phyloP scores from a whole-genome alignment of 2,888 invertebrate genomes.

The Agonopterix heracliana region DNA sequence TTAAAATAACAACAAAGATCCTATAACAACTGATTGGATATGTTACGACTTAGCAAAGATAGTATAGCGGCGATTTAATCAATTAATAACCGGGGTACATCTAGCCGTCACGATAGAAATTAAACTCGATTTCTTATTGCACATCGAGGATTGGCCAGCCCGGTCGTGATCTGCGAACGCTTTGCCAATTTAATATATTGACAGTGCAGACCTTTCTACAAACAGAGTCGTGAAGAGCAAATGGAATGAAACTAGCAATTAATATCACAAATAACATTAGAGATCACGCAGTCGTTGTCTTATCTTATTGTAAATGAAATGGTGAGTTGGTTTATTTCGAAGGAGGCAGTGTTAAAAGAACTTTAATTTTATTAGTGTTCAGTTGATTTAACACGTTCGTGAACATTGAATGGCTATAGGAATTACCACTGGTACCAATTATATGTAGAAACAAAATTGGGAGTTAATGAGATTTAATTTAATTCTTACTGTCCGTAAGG shows the following conservation, averaged over 20 bases:
- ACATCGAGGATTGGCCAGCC: constrained; percentile 25
- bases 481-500: no score
- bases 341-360: no score
- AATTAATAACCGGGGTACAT: constrained; percentile 44
- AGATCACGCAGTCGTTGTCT: not conserved
- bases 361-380: no score
- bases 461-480: no score
- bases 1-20: not conserved
- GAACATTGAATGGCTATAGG: no score
- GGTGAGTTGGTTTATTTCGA: no score
- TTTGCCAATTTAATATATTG: constrained; percentile 46
- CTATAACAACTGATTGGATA: not conserved
- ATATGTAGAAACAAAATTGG: no score
- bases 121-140: constrained; percentile 46
- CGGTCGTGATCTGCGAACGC: constrained; percentile 47
- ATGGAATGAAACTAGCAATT: constrained; percentile 25
- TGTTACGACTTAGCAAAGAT: not conserved
- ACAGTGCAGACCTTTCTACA: constrained; percentile 32
- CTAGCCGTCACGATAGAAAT: constrained; percentile 45
- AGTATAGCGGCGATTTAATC: constrained; percentile 31
- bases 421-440: no score
- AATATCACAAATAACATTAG: constrained; percentile 8
- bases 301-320: not conserved
- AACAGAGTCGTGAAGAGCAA: constrained; percentile 23
- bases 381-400: no score